Base-by-base conservation (phyloP, 2,797 vertebrate species). In the Natrix natrix region DNA sequence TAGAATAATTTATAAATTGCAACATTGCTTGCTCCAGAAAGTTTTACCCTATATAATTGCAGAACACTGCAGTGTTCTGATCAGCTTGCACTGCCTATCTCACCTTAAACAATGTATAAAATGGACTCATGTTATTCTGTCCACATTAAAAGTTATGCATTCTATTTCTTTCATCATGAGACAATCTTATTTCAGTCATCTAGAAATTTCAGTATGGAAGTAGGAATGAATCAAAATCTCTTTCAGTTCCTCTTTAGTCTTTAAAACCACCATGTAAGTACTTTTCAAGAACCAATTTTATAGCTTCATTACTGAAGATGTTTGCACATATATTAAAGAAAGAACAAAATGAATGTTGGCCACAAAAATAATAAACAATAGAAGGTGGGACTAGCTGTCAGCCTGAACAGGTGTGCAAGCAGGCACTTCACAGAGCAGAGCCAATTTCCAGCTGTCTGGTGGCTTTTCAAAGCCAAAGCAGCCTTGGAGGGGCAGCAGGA, bases 91-190 rank as follows among this genome's bases (percentile, higher is more conserved):
- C 89, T 93, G 59, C 90, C 86, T 20, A 56, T 28, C 56, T 2
- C n/a, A 74, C 86, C 95, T 89, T 93, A 93, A 95, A 0, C 91
- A 89, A 22, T 1, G 12, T 59, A 32, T 55, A 69, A 87, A 26
- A 66, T 16, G 54, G 54, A 20, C 12, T 52, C 78, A 32, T 32
- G 52, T 14, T 17, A 57, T 52, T 86, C 88, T 92, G 55, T 13
- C 20, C 26, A 43, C 86, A 89, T 74, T 87, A 60, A 90, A 94
- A 83, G 48, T 86, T 0, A 0, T 1, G 17, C 8, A 54, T 52
- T 69, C 22, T 56, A 26, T 8, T 59, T 13, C 16, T 26, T 37
- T 37, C 8, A 63, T 16, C 17, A 55, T n/a, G 32, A 61, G 57
- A 48, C 57, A 93, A n/a, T 1, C 22, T n/a, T 86, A n/a, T 60